Percentiles rank a stretch among this genome's conserved stretches.
Conservation (phyloP, 2,113 vertebrate species). For the Meleagris gallopavo region DNA sequence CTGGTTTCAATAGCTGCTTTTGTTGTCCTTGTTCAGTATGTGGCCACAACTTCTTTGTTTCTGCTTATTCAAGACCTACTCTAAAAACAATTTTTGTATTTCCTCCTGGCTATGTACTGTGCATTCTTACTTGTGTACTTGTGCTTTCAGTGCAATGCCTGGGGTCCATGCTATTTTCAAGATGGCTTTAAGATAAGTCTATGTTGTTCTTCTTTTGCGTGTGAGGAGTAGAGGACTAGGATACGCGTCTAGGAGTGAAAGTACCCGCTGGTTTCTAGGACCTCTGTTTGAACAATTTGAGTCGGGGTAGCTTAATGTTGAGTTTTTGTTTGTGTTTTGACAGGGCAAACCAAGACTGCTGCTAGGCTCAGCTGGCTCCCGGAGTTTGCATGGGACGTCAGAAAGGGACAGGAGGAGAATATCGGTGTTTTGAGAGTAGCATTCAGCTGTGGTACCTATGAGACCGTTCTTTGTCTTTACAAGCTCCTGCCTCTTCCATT, state of each 20-base stretch:
- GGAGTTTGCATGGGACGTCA: background rate
- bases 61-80: background rate
- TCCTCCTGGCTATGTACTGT: background rate
- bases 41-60: background rate
- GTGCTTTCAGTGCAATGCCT: background rate
- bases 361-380: background rate
- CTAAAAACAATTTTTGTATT: background rate
- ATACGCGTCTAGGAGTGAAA: background rate
- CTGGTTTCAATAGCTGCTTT: background rate
- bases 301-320: background rate
- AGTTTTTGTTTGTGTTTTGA: background rate
- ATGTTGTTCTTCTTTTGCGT: background rate
- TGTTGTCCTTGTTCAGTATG: background rate
- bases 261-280: background rate
- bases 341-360: background rate
- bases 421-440: background rate
- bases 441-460: background rate
- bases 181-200: accelerated
- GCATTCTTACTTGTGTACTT: too few species aligned
- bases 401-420: background rate
- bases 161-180: background rate
- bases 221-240: background rate
- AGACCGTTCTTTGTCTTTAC: background rate
- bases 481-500: background rate
- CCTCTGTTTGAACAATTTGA: accelerated